Conservation (phyloP, 2,797 vertebrate genomes). For the Falco concolor region DNA sequence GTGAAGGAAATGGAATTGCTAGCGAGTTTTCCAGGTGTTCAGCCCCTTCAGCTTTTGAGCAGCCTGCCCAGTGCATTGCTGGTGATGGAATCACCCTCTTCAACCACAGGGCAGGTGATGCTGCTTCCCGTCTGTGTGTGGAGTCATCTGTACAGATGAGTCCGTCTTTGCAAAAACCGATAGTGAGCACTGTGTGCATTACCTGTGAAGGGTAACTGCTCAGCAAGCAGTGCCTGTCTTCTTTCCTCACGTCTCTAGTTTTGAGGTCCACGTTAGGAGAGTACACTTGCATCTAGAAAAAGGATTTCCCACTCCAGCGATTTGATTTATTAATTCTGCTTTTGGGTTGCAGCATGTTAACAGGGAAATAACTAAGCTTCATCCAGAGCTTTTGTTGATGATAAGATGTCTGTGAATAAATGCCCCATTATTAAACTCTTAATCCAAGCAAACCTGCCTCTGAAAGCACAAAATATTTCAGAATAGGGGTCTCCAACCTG, state of each 20-base stretch:
- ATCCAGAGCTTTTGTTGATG: not conserved
- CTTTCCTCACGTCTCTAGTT: not conserved
- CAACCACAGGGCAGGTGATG: not conserved
- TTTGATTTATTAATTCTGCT: not conserved
- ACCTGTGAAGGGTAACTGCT: not conserved
- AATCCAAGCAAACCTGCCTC: not conserved
- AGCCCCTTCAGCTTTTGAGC: not conserved
- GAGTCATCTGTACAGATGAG: not conserved
- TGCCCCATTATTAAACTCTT: not conserved
- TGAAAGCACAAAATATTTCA: not conserved
- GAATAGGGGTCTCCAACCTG: not conserved
- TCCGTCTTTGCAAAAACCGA: not conserved
- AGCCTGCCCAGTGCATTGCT: not conserved
- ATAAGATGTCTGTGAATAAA: not conserved
- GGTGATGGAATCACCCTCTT: not conserved
- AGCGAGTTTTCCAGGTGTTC: not conserved
- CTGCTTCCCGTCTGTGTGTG: not conserved
- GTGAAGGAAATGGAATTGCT: not conserved
- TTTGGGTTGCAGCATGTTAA: not conserved
- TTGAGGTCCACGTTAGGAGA: not conserved
- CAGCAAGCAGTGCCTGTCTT: not conserved
- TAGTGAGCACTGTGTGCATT: fast-evolving
- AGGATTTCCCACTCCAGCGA: not conserved
- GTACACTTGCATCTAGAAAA: not conserved
- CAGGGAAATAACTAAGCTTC: not conserved